These are phyloP conservation scores for Lepus oiostolus DNA, from an alignment of 2,797 vertebrate genomes.

Conservation along the genomic window DNA sequence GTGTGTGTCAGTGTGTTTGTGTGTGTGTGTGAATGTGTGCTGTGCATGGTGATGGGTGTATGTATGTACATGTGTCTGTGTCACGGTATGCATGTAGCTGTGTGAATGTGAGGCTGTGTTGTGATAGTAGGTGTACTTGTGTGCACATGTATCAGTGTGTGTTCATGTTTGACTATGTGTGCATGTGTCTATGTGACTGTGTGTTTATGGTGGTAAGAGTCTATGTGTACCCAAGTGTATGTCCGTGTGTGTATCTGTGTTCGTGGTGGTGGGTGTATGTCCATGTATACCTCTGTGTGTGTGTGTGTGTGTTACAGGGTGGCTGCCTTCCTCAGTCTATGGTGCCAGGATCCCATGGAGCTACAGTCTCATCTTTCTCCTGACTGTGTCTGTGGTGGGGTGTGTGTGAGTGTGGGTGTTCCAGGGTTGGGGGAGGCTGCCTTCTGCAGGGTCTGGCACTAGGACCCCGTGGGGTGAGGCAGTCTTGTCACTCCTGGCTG, in stretches of 20 bases:
- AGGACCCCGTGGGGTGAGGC: neutral
- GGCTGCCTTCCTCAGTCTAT: neutral
- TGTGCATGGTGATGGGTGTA: too few relatives aligned
- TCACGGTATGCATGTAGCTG: neutral
- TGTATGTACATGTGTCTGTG: neutral
- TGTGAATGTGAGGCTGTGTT: neutral
- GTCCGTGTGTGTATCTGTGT: neutral
- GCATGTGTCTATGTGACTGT: neutral
- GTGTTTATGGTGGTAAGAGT: neutral
- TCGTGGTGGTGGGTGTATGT: neutral
- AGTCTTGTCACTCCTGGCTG: neutral
- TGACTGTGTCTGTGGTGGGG: neutral
- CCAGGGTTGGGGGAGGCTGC: neutral
- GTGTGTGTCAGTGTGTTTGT: neutral
- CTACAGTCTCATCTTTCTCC: too few relatives aligned
- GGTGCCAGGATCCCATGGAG: too few relatives aligned
- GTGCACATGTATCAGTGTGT: neutral
- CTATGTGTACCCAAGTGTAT: neutral
- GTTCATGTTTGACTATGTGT: neutral
- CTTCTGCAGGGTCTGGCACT: neutral
- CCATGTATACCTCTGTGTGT: neutral
- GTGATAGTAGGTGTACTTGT: neutral
- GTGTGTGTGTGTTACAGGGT: neutral
- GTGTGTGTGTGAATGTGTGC: neutral
- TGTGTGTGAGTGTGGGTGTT: too few relatives aligned